Percentiles rank a stretch among this genome's conserved stretches.
These are phyloP conservation scores for Chloroclysta siterata DNA, from an alignment of 2,888 invertebrate genomes.

Conservation along the genomic window DNA sequence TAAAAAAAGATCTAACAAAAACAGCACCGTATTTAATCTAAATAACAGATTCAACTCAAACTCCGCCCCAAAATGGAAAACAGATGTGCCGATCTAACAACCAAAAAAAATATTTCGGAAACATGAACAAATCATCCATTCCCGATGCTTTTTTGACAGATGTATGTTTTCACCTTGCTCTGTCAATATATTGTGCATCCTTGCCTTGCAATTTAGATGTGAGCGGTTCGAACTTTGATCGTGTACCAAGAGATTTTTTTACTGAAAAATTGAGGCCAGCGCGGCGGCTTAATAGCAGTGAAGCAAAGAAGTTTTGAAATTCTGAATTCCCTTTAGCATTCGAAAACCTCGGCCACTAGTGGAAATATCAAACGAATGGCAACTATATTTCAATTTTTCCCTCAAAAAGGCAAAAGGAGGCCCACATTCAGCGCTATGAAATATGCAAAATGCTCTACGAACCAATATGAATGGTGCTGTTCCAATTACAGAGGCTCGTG, in stretches of 20 bases:
- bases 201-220: not conserved
- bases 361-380: slow-evolving; percentile 23
- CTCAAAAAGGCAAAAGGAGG: slow-evolving; percentile 31
- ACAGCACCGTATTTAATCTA: too few species aligned
- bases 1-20: too few species aligned
- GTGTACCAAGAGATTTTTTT: not conserved
- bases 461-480: slow-evolving; percentile 62
- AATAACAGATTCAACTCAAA: too few species aligned
- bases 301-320: not conserved
- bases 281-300: not conserved
- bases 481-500: slow-evolving; percentile 65
- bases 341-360: slow-evolving; percentile 11
- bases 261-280: not conserved
- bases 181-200: too few species aligned
- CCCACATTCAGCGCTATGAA: slow-evolving; percentile 49
- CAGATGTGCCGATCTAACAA: too few species aligned
- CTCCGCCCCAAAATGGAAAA: too few species aligned
- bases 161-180: too few species aligned
- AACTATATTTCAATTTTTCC: slow-evolving; percentile 26
- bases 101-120: too few species aligned
- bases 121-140: too few species aligned
- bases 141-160: too few species aligned
- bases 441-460: slow-evolving; percentile 62
- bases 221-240: not conserved
- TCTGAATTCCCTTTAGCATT: not conserved